phyloP scores from a whole-genome alignment of 2,888 invertebrate genomes.

The Empis livida region DNA sequence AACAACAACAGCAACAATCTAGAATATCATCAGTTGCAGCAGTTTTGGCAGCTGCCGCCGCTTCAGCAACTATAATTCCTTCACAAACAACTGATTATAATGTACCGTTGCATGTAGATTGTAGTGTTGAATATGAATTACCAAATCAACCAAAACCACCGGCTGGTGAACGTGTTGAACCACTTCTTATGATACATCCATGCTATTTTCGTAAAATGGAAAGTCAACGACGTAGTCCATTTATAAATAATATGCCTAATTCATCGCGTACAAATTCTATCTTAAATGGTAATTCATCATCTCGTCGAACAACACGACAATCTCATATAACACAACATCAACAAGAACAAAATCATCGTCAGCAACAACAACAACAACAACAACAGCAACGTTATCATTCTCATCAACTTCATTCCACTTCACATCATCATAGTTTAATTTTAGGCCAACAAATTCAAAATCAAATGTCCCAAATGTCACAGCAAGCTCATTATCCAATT shows the following conservation, averaged over 20 bases:
- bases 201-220: slow-evolving; percentile 81
- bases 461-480: slow-evolving; percentile 32
- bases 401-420: slow-evolving; percentile 20
- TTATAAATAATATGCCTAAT: slow-evolving; percentile 69
- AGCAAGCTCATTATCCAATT: slow-evolving; percentile 29
- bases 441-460: slow-evolving; percentile 20
- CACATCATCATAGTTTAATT: slow-evolving; percentile 20
- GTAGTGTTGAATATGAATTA: slow-evolving; percentile 83
- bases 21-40: neutral
- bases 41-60: neutral
- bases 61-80: slow-evolving; percentile 3
- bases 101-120: slow-evolving; percentile 78
- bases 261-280: slow-evolving; percentile 34
- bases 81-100: slow-evolving; percentile 49
- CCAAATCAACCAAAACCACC: slow-evolving; percentile 82
- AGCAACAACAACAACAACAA: slow-evolving; percentile 17
- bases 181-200: slow-evolving; percentile 79
- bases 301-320: slow-evolving; percentile 17
- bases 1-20: slow-evolving; percentile 12
- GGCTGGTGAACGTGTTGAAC: slow-evolving; percentile 68
- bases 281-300: slow-evolving; percentile 3
- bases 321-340: slow-evolving; percentile 13
- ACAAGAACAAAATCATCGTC: slow-evolving; percentile 17
- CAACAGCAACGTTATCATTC: slow-evolving; percentile 16
- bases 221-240: slow-evolving; percentile 66